Percentiles rank a stretch among this genome's conserved stretches.
Evolutionary conservation across 1,140 invertebrate species (phyloP).

Genomic region (Drosophila nigrodunni): DNA sequence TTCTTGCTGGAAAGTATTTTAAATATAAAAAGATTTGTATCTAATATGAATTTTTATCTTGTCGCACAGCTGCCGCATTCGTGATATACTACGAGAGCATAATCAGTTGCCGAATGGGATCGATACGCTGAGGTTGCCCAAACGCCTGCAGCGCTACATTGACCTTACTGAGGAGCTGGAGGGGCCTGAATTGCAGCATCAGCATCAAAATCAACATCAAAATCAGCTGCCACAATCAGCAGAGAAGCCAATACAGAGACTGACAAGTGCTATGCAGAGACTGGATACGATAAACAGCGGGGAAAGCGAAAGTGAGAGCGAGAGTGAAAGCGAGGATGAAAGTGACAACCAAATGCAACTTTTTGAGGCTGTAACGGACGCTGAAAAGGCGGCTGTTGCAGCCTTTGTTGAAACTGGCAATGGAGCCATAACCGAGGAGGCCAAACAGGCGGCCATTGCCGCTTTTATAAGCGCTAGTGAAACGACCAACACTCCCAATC

Average conservation of each 20-base stretch:
- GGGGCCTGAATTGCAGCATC: slow-evolving; percentile 27
- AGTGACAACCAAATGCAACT: slow-evolving; percentile 66
- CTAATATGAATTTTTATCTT: not conserved
- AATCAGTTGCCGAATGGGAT: slow-evolving; percentile 91
- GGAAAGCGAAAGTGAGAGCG: slow-evolving; percentile 33
- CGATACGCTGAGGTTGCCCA: slow-evolving; percentile 88
- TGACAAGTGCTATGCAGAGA: slow-evolving; percentile 38
- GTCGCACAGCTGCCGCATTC: slow-evolving; percentile 87
- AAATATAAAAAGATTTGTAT: not conserved
- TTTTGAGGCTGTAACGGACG: slow-evolving; percentile 65
- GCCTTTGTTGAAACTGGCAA: slow-evolving; percentile 63
- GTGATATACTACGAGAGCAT: slow-evolving; percentile 88
- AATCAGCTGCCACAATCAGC: slow-evolving; percentile 8
- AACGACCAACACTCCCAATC: not conserved
- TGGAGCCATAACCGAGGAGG: slow-evolving; percentile 56
- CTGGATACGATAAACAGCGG: slow-evolving; percentile 67
- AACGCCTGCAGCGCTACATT: slow-evolving; percentile 88
- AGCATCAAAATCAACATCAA: slow-evolving; percentile 14
- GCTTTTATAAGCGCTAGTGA: slow-evolving; percentile 50
- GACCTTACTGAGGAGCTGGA: slow-evolving; percentile 89
- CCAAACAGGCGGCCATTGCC: slow-evolving; percentile 58
- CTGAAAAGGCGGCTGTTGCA: slow-evolving; percentile 68
- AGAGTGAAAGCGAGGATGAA: slow-evolving; percentile 61
- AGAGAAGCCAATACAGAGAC: slow-evolving; percentile 18
- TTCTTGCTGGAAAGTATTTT: not conserved